Evolutionary conservation across 1,140 invertebrate species (phyloP).

Genomic region (Brachionus rotundiformis): DNA sequence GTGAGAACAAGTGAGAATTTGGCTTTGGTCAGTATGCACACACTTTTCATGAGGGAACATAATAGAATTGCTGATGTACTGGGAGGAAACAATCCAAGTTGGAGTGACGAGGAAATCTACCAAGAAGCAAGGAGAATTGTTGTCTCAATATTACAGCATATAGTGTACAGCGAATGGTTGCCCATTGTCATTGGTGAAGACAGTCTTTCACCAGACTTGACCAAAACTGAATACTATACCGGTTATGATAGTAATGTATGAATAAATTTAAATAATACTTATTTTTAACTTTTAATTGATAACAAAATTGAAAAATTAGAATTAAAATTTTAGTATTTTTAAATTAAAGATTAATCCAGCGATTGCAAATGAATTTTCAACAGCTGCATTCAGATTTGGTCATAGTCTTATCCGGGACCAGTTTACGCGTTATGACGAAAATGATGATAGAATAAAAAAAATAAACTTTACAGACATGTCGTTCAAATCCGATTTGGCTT

Average conservation of each 20-base stretch:
- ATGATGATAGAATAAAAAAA: background rate
- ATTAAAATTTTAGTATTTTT: no score
- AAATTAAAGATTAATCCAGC: slow-evolving; percentile 7
- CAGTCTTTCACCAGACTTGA: background rate
- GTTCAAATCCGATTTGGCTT: slow-evolving; percentile 32
- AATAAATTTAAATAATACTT: background rate
- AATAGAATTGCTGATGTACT: slow-evolving; percentile 55
- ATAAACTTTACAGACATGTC: background rate
- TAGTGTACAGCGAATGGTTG: slow-evolving; percentile 90
- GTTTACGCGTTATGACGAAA: background rate
- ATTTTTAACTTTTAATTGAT: background rate
- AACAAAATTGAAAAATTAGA: no score
- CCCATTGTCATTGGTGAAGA: slow-evolving; percentile 80
- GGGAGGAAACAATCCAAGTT: slow-evolving; percentile 48
- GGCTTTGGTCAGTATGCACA: slow-evolving; percentile 69
- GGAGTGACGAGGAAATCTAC: slow-evolving; percentile 56
- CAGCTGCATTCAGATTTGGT: slow-evolving; percentile 52
- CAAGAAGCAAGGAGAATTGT: slow-evolving; percentile 82
- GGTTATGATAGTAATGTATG: background rate
- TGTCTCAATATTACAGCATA: slow-evolving; percentile 85
- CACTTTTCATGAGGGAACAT: slow-evolving; percentile 67
- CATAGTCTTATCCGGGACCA: slow-evolving; percentile 9
- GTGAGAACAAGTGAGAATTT: background rate
- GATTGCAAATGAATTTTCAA: slow-evolving; percentile 40
- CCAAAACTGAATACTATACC: background rate